Evolutionary conservation across 2,797 vertebrate genomes (phyloP).

Genomic region (Distichodus sexfasciatus): DNA sequence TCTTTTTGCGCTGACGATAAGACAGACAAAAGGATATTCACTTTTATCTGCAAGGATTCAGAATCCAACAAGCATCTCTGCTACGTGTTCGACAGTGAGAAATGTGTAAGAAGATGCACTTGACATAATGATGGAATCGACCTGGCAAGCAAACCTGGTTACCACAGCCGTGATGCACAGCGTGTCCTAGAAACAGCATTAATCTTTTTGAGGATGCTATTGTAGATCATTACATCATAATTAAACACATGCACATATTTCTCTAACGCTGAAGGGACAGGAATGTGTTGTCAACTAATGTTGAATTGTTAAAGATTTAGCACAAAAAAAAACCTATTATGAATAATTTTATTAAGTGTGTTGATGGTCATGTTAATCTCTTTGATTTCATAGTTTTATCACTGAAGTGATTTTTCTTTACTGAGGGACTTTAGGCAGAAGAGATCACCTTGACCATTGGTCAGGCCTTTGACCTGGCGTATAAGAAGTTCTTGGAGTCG

Average conservation of each 20-base stretch:
- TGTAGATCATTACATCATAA: no score
- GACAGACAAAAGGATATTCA: slow-evolving; percentile 98
- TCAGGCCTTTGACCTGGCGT: slow-evolving; percentile 97
- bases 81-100: slow-evolving; percentile 98
- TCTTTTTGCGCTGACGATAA: slow-evolving; percentile 99
- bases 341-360: no score
- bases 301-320: no score
- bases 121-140: neutral
- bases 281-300: no score
- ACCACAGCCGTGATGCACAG: no score
- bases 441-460: slow-evolving; percentile 98
- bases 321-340: no score
- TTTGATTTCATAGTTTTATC: neutral
- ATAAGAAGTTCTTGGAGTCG: slow-evolving; percentile 97
- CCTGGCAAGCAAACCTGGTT: no score
- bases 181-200: no score
- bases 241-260: no score
- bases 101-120: slow-evolving; percentile 87
- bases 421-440: slow-evolving; percentile 79
- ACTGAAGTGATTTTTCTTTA: neutral
- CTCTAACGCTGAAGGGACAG: no score
- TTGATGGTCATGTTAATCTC: no score
- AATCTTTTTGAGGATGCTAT: no score
- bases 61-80: slow-evolving; percentile 98
- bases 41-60: slow-evolving; percentile 98